Percentiles rank a stretch among this genome's conserved stretches.
phyloP scores from a whole-genome alignment of 2,113 vertebrate genomes.

The Notarius quadriscutis region DNA sequence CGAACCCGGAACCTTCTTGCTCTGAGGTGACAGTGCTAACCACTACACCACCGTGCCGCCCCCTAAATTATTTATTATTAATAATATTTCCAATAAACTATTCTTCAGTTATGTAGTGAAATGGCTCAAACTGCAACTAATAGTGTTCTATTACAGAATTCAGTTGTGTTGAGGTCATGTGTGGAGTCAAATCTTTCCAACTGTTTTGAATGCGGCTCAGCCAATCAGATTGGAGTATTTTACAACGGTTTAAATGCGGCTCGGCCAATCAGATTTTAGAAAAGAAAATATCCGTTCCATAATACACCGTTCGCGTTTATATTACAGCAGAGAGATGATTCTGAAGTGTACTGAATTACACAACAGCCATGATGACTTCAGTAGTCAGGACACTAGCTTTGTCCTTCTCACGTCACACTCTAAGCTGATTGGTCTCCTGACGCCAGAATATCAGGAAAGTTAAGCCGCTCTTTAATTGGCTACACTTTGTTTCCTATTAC shows the following conservation, averaged over 20 bases:
- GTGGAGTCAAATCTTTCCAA: too few relatives aligned
- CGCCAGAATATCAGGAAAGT: slow-evolving; percentile 8
- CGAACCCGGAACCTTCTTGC: too few relatives aligned
- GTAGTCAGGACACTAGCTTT: neutral
- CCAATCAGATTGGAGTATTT: neutral
- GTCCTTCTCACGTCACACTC: slow-evolving; percentile 24
- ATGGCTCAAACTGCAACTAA: too few relatives aligned
- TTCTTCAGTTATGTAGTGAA: too few relatives aligned
- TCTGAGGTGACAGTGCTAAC: too few relatives aligned
- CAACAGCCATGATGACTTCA: neutral
- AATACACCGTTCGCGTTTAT: neutral
- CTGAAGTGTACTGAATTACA: neutral
- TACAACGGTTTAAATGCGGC: too few relatives aligned
- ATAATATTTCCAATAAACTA: too few relatives aligned
- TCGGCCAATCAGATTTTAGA: neutral
- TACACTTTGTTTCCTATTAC: slow-evolving; percentile 19
- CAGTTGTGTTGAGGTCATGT: too few relatives aligned
- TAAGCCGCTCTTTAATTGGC: slow-evolving; percentile 37
- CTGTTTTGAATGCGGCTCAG: neutral
- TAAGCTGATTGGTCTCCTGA: slow-evolving; percentile 26
- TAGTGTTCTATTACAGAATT: too few relatives aligned
- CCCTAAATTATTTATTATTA: too few relatives aligned
- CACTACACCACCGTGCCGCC: too few relatives aligned
- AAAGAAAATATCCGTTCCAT: neutral
- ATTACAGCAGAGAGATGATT: neutral